Conservation (phyloP, 2,797 vertebrate species). For the Arnoldichthys spilopterus region DNA sequence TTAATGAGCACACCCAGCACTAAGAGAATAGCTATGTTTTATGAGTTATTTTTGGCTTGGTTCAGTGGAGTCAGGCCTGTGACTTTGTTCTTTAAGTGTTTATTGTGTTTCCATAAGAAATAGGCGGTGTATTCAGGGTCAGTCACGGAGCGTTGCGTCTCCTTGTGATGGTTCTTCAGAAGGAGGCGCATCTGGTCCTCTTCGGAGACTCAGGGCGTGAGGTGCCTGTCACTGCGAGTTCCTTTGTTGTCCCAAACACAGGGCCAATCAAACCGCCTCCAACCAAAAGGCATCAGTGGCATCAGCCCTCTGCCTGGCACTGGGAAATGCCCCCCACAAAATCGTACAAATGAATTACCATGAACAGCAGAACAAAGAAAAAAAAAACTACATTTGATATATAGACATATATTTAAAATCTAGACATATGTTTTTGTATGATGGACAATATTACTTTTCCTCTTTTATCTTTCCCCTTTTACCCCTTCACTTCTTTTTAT, state of each 20-base stretch:
- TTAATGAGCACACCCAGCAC: constrained; percentile 7
- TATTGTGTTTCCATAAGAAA: neutral
- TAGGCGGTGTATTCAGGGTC: neutral
- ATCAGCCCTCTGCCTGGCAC: constrained; percentile 6
- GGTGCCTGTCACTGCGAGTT: constrained; percentile 66
- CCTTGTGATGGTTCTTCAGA: constrained; percentile 8
- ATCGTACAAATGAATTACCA: constrained; percentile 16
- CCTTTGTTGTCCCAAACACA: constrained; percentile 52
- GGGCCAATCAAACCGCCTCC: constrained; percentile 34
- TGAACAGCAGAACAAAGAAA: neutral
- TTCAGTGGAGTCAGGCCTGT: neutral
- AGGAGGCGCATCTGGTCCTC: constrained; percentile 31
- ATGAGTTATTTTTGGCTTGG: constrained; percentile 35
- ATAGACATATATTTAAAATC: neutral
- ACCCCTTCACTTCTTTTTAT: neutral
- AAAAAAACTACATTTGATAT: neutral
- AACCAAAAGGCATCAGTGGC: constrained; percentile 37
- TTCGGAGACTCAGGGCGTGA: constrained; percentile 32
- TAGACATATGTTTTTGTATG: neutral
- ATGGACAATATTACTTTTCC: neutral
- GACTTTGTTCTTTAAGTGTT: neutral
- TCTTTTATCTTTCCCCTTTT: no score
- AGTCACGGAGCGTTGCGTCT: neutral
- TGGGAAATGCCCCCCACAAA: constrained; percentile 21
- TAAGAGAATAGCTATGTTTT: neutral